Conservation (phyloP, 2,888 invertebrate species). For the Pseudococcus jackbeardsleyi region DNA sequence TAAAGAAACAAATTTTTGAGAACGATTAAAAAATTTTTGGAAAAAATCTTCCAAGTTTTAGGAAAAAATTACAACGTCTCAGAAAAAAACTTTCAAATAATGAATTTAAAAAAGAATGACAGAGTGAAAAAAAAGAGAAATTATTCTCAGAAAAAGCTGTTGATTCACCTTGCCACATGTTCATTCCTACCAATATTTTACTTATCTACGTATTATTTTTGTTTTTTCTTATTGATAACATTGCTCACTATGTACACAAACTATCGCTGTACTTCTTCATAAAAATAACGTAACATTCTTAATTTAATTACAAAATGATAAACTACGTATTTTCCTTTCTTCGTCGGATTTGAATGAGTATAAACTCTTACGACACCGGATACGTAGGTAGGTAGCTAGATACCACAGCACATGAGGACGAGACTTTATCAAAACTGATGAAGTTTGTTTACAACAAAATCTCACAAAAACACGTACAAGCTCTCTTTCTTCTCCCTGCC, state of each 20-base stretch:
- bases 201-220: neutral
- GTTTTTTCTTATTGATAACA: neutral
- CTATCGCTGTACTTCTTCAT: neutral
- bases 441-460: neutral
- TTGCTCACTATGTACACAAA: neutral
- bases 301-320: neutral
- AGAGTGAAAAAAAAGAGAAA: neutral
- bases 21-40: no score
- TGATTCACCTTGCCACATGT: neutral
- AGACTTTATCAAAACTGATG: neutral
- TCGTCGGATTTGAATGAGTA: neutral
- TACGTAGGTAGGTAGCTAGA: neutral
- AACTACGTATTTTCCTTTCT: neutral
- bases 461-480: neutral
- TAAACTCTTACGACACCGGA: conserved; percentile 4
- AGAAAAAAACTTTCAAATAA: no score
- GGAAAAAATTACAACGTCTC: no score
- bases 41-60: no score
- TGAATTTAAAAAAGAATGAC: no score
- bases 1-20: no score
- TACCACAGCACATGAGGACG: neutral
- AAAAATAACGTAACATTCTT: neutral
- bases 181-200: neutral
- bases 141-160: neutral
- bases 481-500: neutral